Conservation (phyloP, 2,888 invertebrate species). For the Eumacrocentrus americanus region DNA sequence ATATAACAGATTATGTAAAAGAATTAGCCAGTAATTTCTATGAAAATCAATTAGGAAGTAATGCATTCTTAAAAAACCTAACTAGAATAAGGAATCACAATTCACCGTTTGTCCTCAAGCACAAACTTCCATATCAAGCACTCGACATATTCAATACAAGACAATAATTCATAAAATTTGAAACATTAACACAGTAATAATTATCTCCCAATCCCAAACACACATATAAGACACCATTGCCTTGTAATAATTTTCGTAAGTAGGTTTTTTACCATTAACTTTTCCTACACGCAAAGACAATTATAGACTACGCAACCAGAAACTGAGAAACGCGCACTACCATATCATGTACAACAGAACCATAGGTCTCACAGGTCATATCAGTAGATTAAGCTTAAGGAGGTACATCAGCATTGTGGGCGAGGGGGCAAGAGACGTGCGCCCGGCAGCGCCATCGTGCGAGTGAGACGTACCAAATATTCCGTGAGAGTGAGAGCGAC, state of each 20-base stretch:
- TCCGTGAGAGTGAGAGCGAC: too few species aligned
- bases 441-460: too few species aligned
- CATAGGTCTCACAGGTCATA: not conserved
- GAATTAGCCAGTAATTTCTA: not conserved
- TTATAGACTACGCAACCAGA: not conserved
- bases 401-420: not conserved
- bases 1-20: not conserved
- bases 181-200: too few species aligned
- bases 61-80: not conserved
- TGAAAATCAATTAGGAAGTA: not conserved
- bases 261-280: not conserved
- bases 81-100: not conserved
- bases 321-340: not conserved
- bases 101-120: not conserved
- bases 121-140: slow-evolving; percentile 6
- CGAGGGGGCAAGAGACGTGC: not conserved
- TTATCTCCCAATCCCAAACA: too few species aligned
- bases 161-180: not conserved
- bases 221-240: not conserved
- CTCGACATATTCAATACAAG: not conserved
- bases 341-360: not conserved
- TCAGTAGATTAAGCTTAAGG: not conserved
- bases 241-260: not conserved
- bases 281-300: not conserved
- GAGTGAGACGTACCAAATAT: too few species aligned